Conservation (phyloP, 2,797 vertebrate species). For the Epinephelus awoara region DNA sequence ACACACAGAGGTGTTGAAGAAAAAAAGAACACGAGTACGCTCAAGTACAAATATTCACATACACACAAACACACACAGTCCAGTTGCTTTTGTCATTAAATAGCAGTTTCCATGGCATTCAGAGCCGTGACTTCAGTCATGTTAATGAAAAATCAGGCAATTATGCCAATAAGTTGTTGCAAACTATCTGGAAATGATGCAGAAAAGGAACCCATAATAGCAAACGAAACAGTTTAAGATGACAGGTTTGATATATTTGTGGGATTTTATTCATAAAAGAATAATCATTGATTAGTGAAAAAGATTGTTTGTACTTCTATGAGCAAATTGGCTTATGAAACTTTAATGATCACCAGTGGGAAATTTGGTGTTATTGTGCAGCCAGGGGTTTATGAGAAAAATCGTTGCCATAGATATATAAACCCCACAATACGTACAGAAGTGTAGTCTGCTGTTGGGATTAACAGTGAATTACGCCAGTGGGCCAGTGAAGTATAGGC, state of each 20-base stretch:
- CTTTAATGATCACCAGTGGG: constrained; percentile 45
- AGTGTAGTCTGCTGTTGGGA: constrained; percentile 2
- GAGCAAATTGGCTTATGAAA: constrained; percentile 32
- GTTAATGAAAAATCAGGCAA: constrained; percentile 51
- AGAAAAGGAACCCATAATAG: constrained; percentile 14
- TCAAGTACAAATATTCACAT: not conserved
- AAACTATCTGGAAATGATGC: constrained; percentile 36
- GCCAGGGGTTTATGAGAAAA: constrained; percentile 11
- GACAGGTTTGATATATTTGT: constrained; percentile 1
- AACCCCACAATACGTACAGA: constrained; percentile 4
- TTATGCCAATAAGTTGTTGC: constrained; percentile 43
- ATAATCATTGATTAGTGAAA: constrained; percentile 10
- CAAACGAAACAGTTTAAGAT: constrained; percentile 19
- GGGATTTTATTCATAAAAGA: constrained; percentile 16
- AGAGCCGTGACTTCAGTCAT: constrained; percentile 25
- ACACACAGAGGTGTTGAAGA: constrained; percentile 5
- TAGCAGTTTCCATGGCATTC: constrained; percentile 49
- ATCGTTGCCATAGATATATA: constrained; percentile 16
- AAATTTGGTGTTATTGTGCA: constrained; percentile 20
- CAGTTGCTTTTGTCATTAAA: constrained; percentile 36
- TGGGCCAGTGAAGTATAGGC: not conserved
- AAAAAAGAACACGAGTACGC: not conserved
- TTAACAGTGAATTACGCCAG: constrained; percentile 1
- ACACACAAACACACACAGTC: not conserved
- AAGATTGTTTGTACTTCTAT: constrained; percentile 11